Percentiles rank a stretch among this genome's conserved stretches.
These are phyloP conservation scores for Podocnemis expansa DNA, from an alignment of 2,113 vertebrate species.

Conservation along the genomic window DNA sequence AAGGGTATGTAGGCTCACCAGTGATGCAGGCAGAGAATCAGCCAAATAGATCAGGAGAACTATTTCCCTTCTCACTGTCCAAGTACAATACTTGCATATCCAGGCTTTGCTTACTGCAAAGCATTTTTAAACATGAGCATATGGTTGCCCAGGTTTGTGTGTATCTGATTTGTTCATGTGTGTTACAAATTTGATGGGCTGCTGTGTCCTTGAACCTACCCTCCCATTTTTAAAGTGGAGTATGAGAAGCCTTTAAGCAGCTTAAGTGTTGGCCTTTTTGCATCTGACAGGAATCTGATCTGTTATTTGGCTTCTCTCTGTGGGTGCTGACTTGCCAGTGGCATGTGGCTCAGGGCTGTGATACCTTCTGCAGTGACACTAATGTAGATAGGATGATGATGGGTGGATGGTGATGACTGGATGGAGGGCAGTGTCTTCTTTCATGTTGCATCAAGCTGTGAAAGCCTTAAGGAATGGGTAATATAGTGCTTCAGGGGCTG, in stretches of 20 bases:
- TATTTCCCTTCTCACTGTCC: background rate
- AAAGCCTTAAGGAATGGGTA: background rate
- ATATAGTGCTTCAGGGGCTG: rapidly evolving
- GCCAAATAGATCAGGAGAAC: background rate
- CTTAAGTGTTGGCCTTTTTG: conserved; percentile 70
- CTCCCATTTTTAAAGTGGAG: conserved; percentile 74
- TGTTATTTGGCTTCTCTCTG: conserved; percentile 60
- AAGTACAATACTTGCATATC: background rate
- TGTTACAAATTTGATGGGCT: conserved; percentile 22
- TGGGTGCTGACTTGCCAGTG: conserved; percentile 40
- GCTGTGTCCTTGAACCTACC: conserved; percentile 78
- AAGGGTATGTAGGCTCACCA: background rate
- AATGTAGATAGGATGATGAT: background rate
- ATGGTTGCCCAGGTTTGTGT: conserved; percentile 5
- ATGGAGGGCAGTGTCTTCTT: background rate
- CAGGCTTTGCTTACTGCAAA: background rate
- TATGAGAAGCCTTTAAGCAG: conserved; percentile 79
- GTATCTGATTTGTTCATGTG: background rate
- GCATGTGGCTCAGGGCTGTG: conserved; percentile 25
- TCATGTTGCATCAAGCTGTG: background rate
- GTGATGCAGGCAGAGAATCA: background rate
- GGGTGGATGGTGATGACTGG: background rate
- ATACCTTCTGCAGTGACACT: conserved; percentile 43
- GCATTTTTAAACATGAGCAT: conserved; percentile 11
- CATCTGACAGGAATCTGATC: conserved; percentile 85